Conservation (phyloP, 2,888 invertebrate species). For the Spilosoma lubricipeda region DNA sequence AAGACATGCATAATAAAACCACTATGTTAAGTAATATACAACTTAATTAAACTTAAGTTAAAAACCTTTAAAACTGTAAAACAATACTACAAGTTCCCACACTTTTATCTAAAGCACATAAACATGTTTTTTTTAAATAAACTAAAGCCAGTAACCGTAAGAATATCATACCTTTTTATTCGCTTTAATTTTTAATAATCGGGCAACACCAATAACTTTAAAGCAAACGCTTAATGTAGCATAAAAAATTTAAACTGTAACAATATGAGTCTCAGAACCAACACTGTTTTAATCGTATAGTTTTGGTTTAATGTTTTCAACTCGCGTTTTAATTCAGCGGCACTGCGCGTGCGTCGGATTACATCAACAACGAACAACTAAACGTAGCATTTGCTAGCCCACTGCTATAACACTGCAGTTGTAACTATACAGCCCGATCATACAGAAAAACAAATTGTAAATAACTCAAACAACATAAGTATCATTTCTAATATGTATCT, state of each 20-base stretch:
- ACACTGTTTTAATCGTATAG: not conserved
- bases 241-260: not conserved
- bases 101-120: not conserved
- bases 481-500: not conserved
- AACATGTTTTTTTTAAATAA: not conserved
- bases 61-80: not conserved
- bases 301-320: not conserved
- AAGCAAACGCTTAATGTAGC: not conserved
- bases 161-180: not conserved
- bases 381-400: not conserved
- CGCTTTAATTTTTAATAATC: not conserved
- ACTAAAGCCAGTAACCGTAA: not conserved
- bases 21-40: not conserved
- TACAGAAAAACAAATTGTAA: not conserved
- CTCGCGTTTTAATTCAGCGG: not conserved
- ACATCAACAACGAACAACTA: not conserved
- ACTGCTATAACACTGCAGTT: conserved; percentile 1
- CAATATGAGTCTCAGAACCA: not conserved
- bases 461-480: not conserved
- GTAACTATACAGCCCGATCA: not conserved
- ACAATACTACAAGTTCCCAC: not conserved
- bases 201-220: not conserved
- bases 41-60: not conserved
- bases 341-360: not conserved
- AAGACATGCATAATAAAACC: not conserved